Evolutionary conservation across 1,140 invertebrate genomes (phyloP).

Genomic region (Limonius californicus): DNA sequence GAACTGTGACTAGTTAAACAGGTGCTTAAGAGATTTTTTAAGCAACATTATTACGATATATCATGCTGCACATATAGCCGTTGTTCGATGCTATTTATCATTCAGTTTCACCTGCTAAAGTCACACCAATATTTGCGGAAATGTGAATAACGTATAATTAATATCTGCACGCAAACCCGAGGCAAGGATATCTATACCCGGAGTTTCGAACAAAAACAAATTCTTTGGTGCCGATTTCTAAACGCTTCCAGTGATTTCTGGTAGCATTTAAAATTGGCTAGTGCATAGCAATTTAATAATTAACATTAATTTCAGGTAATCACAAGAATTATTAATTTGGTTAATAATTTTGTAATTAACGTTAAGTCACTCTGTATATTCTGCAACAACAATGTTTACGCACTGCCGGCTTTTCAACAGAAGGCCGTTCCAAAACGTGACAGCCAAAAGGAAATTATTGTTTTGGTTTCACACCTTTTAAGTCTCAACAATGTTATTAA

Average conservation of each 20-base stretch:
- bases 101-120: not conserved
- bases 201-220: not conserved
- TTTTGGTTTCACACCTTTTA: conserved; percentile 18
- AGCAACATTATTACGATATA: not conserved
- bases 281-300: too few relatives aligned
- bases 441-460: conserved; percentile 15
- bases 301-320: too few relatives aligned
- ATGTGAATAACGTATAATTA: not conserved
- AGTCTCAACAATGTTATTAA: conserved; percentile 8
- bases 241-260: not conserved
- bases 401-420: too few relatives aligned
- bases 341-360: too few relatives aligned
- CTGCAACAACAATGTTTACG: too few relatives aligned
- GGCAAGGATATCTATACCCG: not conserved
- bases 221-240: not conserved
- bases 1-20: too few relatives aligned
- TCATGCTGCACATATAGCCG: not conserved
- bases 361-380: too few relatives aligned
- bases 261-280: not conserved
- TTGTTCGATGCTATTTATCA: not conserved
- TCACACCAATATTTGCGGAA: not conserved
- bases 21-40: too few relatives aligned
- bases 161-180: not conserved
- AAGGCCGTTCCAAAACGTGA: not conserved
- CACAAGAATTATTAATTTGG: too few relatives aligned